Conservation (phyloP, 2,888 invertebrate genomes). For the Acleris sparsana region DNA sequence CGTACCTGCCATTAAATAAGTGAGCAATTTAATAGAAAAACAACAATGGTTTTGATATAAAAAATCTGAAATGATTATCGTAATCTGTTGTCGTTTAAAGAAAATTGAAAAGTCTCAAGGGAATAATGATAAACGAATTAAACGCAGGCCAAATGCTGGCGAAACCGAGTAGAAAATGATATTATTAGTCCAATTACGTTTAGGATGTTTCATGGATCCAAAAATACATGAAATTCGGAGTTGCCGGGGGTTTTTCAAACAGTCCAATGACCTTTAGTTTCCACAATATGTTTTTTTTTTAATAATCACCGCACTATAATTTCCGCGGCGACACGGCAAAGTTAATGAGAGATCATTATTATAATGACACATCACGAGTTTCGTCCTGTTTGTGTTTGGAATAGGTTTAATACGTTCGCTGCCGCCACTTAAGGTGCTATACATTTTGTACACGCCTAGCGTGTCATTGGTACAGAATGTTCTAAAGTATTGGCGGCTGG, state of each 20-base stretch:
- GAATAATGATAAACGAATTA: too few relatives aligned
- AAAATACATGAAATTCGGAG: not conserved
- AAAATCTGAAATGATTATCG: too few relatives aligned
- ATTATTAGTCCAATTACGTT: too few relatives aligned
- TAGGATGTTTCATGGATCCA: not conserved
- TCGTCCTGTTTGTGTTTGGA: not conserved
- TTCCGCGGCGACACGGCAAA: constrained; percentile 13
- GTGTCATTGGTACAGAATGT: not conserved
- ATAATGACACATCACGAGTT: constrained; percentile 20
- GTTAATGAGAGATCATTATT: constrained; percentile 26
- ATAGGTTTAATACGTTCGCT: not conserved
- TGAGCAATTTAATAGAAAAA: too few relatives aligned
- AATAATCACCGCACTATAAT: constrained; percentile 11
- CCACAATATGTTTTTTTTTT: not conserved
- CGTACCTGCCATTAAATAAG: too few relatives aligned
- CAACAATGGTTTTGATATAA: too few relatives aligned
- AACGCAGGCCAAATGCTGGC: too few relatives aligned
- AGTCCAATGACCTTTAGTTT: constrained; percentile 1
- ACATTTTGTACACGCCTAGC: not conserved
- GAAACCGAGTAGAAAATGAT: too few relatives aligned
- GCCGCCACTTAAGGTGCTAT: too few relatives aligned
- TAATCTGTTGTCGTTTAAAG: too few relatives aligned
- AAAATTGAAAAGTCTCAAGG: too few relatives aligned
- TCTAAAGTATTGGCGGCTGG: too few relatives aligned
- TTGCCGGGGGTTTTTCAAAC: not conserved